These are phyloP conservation scores for Aphaenogaster rudis DNA, from an alignment of 1,140 invertebrate species.

Conservation along the genomic window DNA sequence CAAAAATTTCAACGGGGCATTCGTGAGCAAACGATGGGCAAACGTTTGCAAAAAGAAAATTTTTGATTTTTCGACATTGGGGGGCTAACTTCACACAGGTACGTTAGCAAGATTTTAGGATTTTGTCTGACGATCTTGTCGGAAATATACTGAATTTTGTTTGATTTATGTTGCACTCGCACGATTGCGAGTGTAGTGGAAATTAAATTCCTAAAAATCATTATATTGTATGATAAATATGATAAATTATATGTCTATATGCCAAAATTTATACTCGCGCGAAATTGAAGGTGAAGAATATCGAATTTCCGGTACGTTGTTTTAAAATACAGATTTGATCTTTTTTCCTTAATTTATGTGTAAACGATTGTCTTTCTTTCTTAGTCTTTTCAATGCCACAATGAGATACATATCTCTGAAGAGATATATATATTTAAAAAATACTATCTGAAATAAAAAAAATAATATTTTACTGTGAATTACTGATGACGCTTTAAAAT, in stretches of 20 bases:
- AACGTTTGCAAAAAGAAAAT: too few species aligned
- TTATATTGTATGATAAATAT: neutral
- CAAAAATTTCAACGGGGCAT: too few species aligned
- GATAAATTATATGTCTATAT: neutral
- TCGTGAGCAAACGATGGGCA: too few species aligned
- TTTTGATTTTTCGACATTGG: too few species aligned
- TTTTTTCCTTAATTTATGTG: neutral
- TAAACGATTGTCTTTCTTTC: neutral
- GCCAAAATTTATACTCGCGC: neutral
- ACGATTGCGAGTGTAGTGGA: neutral
- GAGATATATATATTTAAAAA: neutral
- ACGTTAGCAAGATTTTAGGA: neutral
- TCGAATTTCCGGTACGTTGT: neutral
- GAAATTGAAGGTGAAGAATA: neutral
- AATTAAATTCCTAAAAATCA: constrained; percentile 3
- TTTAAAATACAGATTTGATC: neutral
- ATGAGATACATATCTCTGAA: neutral
- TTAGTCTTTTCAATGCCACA: neutral
- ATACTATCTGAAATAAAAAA: neutral
- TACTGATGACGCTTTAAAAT: neutral
- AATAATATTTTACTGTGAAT: neutral
- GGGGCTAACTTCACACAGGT: too few species aligned
- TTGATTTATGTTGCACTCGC: neutral
- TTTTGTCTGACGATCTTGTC: neutral
- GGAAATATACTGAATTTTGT: constrained; percentile 1